Percentiles rank a stretch among this genome's conserved stretches.
Evolutionary conservation across 1,140 invertebrate genomes (phyloP).

Genomic region (Contarinia nasturtii): DNA sequence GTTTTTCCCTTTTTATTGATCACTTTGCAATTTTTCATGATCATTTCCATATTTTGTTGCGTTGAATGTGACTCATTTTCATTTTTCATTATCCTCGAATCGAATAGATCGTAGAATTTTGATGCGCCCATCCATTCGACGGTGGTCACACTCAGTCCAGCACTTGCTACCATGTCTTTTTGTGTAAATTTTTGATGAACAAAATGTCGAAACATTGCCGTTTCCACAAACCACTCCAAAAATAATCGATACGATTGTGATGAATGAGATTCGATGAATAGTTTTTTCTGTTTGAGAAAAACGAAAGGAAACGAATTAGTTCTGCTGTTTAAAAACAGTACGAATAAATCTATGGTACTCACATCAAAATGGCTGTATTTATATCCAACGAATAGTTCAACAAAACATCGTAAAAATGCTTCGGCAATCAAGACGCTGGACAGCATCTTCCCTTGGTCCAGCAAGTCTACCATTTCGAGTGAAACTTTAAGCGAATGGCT

Average conservation of each 20-base stretch:
- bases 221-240: slow-evolving; percentile 67
- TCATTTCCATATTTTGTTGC: slow-evolving; percentile 5
- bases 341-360: slow-evolving; percentile 10
- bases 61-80: neutral
- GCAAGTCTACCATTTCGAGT: slow-evolving; percentile 28
- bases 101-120: slow-evolving; percentile 25
- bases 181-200: slow-evolving; percentile 11
- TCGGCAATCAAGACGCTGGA: slow-evolving; percentile 38
- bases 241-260: slow-evolving; percentile 46
- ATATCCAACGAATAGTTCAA: slow-evolving; percentile 41
- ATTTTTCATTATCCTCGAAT: slow-evolving; percentile 17
- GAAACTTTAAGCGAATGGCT: slow-evolving; percentile 32
- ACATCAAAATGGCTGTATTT: slow-evolving; percentile 34
- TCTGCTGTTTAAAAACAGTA: too few relatives aligned
- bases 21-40: slow-evolving; percentile 20
- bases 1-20: slow-evolving; percentile 26
- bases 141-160: too few relatives aligned
- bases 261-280: slow-evolving; percentile 36
- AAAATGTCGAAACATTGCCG: slow-evolving; percentile 50
- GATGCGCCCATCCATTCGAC: slow-evolving; percentile 7
- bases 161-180: slow-evolving; percentile 14
- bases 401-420: slow-evolving; percentile 44
- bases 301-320: too few relatives aligned
- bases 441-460: slow-evolving; percentile 16
- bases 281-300: neutral